These are phyloP conservation scores for Macropis europaea DNA, from an alignment of 2,888 invertebrate species.

Conservation along the genomic window DNA sequence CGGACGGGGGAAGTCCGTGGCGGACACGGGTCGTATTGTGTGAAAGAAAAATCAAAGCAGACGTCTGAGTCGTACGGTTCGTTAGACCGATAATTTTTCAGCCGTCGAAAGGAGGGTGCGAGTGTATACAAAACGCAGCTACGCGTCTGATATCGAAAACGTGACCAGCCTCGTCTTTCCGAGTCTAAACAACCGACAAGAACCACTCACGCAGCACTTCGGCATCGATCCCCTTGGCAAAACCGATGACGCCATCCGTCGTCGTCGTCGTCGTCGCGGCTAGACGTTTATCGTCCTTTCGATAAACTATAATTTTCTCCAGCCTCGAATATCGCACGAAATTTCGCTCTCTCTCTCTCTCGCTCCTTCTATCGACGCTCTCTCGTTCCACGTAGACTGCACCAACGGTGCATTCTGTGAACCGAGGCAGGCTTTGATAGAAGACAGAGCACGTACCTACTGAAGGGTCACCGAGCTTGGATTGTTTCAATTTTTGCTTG, in stretches of 20 bases:
- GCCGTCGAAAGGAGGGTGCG: slow-evolving; percentile 63
- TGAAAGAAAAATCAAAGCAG: slow-evolving; percentile 14
- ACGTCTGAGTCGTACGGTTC: slow-evolving; percentile 37
- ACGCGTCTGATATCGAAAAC: slow-evolving; percentile 62
- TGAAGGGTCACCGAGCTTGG: no score
- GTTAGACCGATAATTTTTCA: slow-evolving; percentile 66
- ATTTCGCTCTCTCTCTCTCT: neutral
- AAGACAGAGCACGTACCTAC: no score
- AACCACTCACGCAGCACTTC: slow-evolving; percentile 56
- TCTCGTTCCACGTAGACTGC: neutral
- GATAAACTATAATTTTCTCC: slow-evolving; percentile 54
- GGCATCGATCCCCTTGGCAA: slow-evolving; percentile 38
- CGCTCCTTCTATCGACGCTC: slow-evolving; percentile 13
- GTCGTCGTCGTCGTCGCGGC: slow-evolving; percentile 30
- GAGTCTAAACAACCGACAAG: slow-evolving; percentile 68
- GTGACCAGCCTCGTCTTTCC: slow-evolving; percentile 66
- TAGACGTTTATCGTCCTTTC: slow-evolving; percentile 54
- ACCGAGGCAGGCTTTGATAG: no score
- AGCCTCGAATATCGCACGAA: slow-evolving; percentile 37
- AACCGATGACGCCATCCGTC: slow-evolving; percentile 61
- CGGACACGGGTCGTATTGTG: slow-evolving; percentile 1
- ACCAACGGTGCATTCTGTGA: no score
- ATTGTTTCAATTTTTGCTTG: no score
- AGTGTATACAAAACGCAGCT: slow-evolving; percentile 42
- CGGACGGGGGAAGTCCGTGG: no score